Base-by-base conservation (phyloP, 2,113 vertebrate species). In the Halichoerus grypus region DNA sequence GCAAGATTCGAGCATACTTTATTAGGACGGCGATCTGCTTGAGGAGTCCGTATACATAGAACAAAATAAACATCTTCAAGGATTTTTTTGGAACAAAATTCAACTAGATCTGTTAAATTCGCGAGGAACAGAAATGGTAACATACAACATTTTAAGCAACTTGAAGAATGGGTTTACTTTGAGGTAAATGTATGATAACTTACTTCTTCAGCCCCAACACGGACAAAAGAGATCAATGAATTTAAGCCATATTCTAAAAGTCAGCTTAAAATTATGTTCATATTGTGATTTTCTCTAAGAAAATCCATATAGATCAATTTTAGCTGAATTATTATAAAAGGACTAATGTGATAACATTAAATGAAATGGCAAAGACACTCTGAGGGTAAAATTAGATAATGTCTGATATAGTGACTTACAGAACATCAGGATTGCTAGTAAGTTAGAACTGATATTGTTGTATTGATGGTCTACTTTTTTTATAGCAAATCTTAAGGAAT, bases 251-350 rank as follows among this genome's bases (percentile, higher is more conserved):
- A 77, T 65, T 36, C 10, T 39, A 72, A 77, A 71, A 86, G 24
- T 26, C 79, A 81, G 59, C 55, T 95, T 91, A 49, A 76, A 89
- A 74, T 46, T 93, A 39, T 92, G n/a, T 79, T 89, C 59, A 89
- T 76, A 63, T 65, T 84, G 49, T 72, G n/a, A 89, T 80, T 96
- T 87, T 3, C 13, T 2, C 14, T 46, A 79, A 63, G 46, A 87
- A 97, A 91, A 87, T 55, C 57, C 21, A 15, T n/a, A n/a, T 31
- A 8, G 94, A 61, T 96, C 79, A 79, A 85, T 95, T 91, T 91
- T 86, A 89, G 53, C 39, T 86, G 55, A 97, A 95, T 79, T 92
- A 83, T 65, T 96, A 8, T 87, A 63, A 95, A 90, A 97, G 18
- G n/a, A 93, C 42, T 92, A 84, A 90, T 96, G 46, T 83, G 74